Evolutionary conservation across 2,797 vertebrate genomes (phyloP).

Genomic region (Hirundo rustica): DNA sequence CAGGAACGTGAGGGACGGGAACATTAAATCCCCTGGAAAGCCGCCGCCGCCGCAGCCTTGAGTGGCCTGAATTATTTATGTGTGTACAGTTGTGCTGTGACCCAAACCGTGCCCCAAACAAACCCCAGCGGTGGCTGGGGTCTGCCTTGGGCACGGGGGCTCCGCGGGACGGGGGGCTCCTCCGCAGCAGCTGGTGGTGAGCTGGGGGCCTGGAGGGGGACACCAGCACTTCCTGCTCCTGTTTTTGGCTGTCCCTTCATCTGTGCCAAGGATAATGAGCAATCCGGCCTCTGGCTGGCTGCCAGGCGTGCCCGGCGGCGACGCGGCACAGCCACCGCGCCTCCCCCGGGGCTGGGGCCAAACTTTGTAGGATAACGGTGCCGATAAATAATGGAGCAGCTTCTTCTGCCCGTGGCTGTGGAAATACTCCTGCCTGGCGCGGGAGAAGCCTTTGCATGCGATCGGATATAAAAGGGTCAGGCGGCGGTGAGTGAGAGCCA

Average conservation of each 20-base stretch:
- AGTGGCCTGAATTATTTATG: slow-evolving; percentile 67
- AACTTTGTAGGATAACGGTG: neutral
- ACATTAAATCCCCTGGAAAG: slow-evolving; percentile 41
- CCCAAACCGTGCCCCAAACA: neutral
- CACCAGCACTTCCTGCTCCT: neutral
- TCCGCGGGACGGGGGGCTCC: fast-evolving
- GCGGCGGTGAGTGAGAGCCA: neutral
- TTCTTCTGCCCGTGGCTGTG: neutral
- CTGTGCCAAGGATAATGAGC: neutral
- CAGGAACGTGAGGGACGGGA: slow-evolving; percentile 31
- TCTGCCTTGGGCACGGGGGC: fast-evolving
- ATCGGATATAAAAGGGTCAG: neutral
- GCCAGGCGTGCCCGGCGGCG: neutral
- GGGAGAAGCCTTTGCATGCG: neutral
- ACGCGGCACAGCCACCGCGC: fast-evolving
- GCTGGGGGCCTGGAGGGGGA: neutral
- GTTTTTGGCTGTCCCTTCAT: fast-evolving
- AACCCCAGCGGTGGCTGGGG: fast-evolving
- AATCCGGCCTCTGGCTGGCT: fast-evolving
- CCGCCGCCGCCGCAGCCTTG: neutral
- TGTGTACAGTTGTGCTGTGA: neutral
- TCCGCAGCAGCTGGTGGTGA: fast-evolving
- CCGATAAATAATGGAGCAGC: neutral
- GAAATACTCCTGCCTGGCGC: neutral
- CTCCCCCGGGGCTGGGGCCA: neutral